phyloP scores from a whole-genome alignment of 2,888 invertebrate species.

The Andrena marginata region DNA sequence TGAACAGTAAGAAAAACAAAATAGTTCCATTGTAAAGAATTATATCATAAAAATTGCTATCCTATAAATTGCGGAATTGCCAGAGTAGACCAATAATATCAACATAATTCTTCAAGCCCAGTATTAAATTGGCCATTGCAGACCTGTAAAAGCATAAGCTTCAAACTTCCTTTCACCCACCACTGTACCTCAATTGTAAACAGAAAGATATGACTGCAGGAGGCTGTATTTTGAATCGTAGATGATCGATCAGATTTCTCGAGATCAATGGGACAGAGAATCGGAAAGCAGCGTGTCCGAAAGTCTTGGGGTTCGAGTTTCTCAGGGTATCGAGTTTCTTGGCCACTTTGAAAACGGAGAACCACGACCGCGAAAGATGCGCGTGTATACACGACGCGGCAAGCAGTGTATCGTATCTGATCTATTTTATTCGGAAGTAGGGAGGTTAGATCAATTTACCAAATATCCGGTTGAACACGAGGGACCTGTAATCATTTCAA shows the following conservation, averaged over 20 bases:
- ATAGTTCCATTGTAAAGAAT: too few species aligned
- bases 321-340: not conserved
- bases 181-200: too few species aligned
- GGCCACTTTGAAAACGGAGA: not conserved
- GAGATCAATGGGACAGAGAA: not conserved
- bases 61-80: too few species aligned
- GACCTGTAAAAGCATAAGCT: too few species aligned
- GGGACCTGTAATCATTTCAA: constrained; percentile 83
- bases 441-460: constrained; percentile 82
- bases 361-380: not conserved
- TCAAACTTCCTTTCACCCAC: too few species aligned
- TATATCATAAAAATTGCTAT: too few species aligned
- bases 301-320: not conserved
- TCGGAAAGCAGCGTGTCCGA: not conserved
- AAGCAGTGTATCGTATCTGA: constrained; percentile 57
- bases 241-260: not conserved
- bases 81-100: too few species aligned
- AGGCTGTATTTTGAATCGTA: too few species aligned
- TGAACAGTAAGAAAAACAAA: too few species aligned
- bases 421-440: constrained; percentile 75
- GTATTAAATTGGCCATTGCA: too few species aligned
- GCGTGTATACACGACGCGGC: constrained; percentile 39
- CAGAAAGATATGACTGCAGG: too few species aligned
- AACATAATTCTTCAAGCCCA: too few species aligned
- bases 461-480: constrained; percentile 83